Base-by-base conservation (phyloP, 2,888 invertebrate genomes). In the Cryptophagus acutangulus region DNA sequence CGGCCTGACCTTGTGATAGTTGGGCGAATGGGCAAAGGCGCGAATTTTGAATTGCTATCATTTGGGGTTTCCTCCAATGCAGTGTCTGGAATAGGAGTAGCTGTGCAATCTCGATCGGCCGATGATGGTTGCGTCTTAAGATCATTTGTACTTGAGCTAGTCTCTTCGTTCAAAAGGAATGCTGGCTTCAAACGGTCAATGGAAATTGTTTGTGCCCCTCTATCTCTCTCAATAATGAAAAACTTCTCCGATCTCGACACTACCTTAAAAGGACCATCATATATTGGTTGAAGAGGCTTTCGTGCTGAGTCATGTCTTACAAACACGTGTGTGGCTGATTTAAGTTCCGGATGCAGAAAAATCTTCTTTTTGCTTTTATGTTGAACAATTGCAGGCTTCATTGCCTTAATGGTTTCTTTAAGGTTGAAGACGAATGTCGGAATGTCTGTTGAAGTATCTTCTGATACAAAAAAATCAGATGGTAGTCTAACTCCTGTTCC, bases 401-500 rank as follows among this genome's bases (percentile, higher is more conserved):
- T 20, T 17, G 12, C 17, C 29, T 16, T 3, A 37, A 46, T 40
- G 10, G 26, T 35, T 24, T 24, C 29, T 13, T 25, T 28, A 1
- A 41, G 16, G 15, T 30, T 30, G 18, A 15, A 17, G 15, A 40
- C 26, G 13, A 41, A 8, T 3, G 26, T 4, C 12, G 12, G 3
- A 13, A 13, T n/a, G 12, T 26, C 26, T 4, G n/a, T 26, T 4
- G 3, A 4, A 26, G 12, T 13, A 8, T n/a, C 12, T 12, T n/a
- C n/a, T 3, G 3, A 3, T 26, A 6, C 3, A 8, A 26, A 26
- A n/a, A 36, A 28, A n/a, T 55, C 56, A n/a, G 53, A 56, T 1
- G 56, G 63, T 15, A 67, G 18, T 2, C 54, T 45, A 3, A 65
- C 35, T 0, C 46, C 31, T 25, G 46, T 44, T 0, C 65, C 62